phyloP scores from a whole-genome alignment of 2,113 vertebrate species.

The Muntiacus reevesi region DNA sequence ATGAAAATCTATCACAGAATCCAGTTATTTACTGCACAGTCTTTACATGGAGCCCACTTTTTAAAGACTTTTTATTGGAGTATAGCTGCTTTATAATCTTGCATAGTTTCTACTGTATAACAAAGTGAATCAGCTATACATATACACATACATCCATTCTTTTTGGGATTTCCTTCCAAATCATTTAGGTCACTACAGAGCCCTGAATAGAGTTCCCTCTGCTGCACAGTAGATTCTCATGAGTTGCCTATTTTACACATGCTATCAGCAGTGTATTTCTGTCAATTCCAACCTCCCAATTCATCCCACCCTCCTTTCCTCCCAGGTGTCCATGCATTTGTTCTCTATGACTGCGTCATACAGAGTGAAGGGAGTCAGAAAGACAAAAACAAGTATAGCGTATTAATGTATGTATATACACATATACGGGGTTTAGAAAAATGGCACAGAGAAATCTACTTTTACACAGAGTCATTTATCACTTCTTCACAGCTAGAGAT shows the following conservation, averaged over 20 bases:
- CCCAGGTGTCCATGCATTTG: not conserved
- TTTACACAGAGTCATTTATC: not conserved
- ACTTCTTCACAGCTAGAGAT: not conserved
- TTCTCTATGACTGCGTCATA: not conserved
- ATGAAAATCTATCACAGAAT: not conserved
- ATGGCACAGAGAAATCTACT: not conserved
- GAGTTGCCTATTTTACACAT: not conserved
- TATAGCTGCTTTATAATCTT: not conserved
- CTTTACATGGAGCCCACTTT: not conserved
- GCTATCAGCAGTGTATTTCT: not conserved
- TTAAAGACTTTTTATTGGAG: not conserved
- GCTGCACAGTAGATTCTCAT: not conserved
- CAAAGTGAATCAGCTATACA: not conserved
- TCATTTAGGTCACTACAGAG: not conserved
- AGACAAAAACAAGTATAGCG: not conserved
- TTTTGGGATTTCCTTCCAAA: not conserved
- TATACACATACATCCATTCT: not conserved
- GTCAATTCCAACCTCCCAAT: not conserved
- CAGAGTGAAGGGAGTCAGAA: not conserved
- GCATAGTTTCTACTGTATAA: not conserved
- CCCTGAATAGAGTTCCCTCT: not conserved
- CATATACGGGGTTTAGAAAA: not conserved
- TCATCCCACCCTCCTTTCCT: not conserved
- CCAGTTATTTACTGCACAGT: fast-evolving
- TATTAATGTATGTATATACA: not conserved